phyloP scores from a whole-genome alignment of 2,113 vertebrate species.

The Onychorhynchus coronatus region DNA sequence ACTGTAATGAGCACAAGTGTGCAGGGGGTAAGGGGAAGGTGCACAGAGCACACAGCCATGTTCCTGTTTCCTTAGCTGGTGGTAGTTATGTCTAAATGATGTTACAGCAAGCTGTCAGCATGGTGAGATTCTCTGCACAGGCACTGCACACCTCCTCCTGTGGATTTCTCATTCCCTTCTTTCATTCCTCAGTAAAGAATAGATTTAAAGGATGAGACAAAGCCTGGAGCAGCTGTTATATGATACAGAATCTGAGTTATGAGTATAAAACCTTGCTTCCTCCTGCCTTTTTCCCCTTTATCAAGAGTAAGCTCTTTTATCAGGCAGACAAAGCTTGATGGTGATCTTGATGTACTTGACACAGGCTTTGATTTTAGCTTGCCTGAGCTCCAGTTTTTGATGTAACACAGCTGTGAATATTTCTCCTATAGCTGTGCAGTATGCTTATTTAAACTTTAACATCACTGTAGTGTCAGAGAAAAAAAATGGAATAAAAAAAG shows the following conservation, averaged over 20 bases:
- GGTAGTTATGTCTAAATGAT: conserved; percentile 40
- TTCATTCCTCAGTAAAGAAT: conserved; percentile 34
- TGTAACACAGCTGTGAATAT: conserved; percentile 11
- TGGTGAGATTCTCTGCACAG: neutral
- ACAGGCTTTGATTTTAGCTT: conserved; percentile 42
- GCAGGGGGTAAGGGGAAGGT: conserved; percentile 6
- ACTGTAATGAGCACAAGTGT: conserved; percentile 56
- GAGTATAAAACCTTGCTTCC: conserved; percentile 3
- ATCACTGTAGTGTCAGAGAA: neutral
- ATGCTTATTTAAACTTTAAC: conserved; percentile 13
- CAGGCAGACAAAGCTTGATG: conserved; percentile 35
- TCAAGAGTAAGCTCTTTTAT: neutral
- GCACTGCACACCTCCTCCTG: neutral
- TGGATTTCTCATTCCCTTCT: conserved; percentile 30
- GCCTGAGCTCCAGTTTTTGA: conserved; percentile 14
- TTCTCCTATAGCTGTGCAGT: neutral
- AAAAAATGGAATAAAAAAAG: accelerated
- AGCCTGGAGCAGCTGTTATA: conserved; percentile 8
- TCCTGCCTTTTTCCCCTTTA: neutral
- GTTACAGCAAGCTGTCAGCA: conserved; percentile 37
- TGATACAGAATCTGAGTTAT: neutral
- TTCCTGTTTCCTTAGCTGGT: conserved; percentile 48
- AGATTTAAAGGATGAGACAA: conserved; percentile 23
- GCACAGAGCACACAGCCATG: neutral
- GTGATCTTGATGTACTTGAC: conserved; percentile 44